phyloP scores from a whole-genome alignment of 2,888 invertebrate genomes.

The Cartodere bifasciata region DNA sequence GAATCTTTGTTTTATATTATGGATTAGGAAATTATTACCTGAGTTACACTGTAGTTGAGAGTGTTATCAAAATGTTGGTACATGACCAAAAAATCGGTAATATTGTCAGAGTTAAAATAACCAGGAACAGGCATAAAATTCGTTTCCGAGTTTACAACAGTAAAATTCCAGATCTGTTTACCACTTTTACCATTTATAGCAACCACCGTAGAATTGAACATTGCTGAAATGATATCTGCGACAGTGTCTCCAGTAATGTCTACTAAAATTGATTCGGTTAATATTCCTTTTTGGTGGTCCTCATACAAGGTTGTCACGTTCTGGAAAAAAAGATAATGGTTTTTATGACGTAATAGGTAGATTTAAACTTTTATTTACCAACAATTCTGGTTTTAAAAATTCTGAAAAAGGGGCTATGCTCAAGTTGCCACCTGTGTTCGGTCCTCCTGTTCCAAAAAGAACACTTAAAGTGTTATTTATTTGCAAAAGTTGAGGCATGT shows the following conservation, averaged over 20 bases:
- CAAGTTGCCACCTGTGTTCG: constrained; percentile 57
- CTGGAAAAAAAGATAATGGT: constrained; percentile 26
- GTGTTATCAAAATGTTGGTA: constrained; percentile 33
- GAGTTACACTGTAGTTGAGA: constrained; percentile 43
- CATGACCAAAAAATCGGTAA: constrained; percentile 68
- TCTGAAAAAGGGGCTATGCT: too few species aligned
- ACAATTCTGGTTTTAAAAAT: too few species aligned
- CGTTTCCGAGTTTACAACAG: constrained; percentile 52
- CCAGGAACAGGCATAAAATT: constrained; percentile 67
- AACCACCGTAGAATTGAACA: constrained; percentile 57
- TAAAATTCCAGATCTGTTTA: constrained; percentile 58
- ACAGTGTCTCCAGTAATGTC: constrained; percentile 60
- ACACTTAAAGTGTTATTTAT: constrained; percentile 49
- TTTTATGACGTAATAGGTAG: too few species aligned
- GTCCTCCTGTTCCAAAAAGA: constrained; percentile 62
- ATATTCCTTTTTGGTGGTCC: constrained; percentile 50
- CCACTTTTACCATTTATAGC: constrained; percentile 60
- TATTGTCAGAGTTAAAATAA: constrained; percentile 61
- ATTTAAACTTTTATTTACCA: too few species aligned
- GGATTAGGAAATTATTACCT: too few species aligned
- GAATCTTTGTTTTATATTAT: too few species aligned
- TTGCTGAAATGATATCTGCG: constrained; percentile 58
- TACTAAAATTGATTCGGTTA: constrained; percentile 51
- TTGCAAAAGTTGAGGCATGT: constrained; percentile 54
- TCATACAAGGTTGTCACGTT: constrained; percentile 42